Evolutionary conservation across 2,113 vertebrate genomes (phyloP).

Genomic region (Xyliphius kryptos): DNA sequence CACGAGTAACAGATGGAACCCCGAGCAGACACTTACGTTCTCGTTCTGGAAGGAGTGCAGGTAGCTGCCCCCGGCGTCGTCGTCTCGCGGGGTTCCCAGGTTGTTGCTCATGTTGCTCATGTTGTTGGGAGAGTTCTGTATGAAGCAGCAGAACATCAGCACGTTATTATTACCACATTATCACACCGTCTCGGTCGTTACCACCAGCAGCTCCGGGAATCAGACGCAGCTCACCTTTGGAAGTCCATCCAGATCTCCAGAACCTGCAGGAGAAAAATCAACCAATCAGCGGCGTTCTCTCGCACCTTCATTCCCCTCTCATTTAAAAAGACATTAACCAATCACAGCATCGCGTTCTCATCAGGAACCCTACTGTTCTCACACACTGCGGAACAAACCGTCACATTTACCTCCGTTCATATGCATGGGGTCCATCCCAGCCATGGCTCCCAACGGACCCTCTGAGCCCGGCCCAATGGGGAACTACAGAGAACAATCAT

Average conservation of each 20-base stretch:
- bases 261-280: conserved; percentile 65
- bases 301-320: neutral
- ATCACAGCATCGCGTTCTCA: no score
- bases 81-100: conserved; percentile 93
- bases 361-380: neutral
- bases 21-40: conserved; percentile 75
- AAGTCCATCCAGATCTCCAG: conserved; percentile 97
- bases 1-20: neutral
- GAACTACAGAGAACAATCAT: conserved; percentile 66
- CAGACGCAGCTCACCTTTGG: conserved; percentile 80
- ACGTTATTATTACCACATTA: no score
- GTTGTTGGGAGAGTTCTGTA: conserved; percentile 98
- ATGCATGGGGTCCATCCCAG: conserved; percentile 98
- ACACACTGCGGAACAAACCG: neutral
- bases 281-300: neutral
- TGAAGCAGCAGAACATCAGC: neutral
- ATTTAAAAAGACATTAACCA: neutral
- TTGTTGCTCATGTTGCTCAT: conserved; percentile 99
- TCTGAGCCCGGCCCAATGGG: conserved; percentile 95
- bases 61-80: conserved; percentile 95
- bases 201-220: neutral
- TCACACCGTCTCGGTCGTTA: no score
- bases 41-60: conserved; percentile 99
- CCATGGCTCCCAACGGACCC: conserved; percentile 96
- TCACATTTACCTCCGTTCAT: conserved; percentile 76